Evolutionary conservation across 1,140 invertebrate genomes (phyloP).

Genomic region (Atta colombica): DNA sequence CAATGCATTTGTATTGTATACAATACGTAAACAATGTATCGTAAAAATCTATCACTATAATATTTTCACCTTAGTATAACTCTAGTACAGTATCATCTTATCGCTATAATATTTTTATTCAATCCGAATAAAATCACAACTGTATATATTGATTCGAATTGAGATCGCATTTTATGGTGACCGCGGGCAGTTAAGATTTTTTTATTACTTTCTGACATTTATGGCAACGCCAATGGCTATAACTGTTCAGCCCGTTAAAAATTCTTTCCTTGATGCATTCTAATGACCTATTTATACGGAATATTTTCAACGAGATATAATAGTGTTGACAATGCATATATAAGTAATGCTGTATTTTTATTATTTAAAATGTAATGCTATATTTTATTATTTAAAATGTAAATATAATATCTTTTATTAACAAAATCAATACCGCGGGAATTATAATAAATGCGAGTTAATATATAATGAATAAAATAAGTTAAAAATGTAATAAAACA

Average conservation of each 20-base stretch:
- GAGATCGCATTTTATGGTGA: constrained; percentile 32
- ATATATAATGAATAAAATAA: neutral
- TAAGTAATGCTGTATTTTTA: neutral
- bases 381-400: neutral
- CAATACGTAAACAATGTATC: neutral
- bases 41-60: neutral
- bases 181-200: neutral
- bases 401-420: neutral
- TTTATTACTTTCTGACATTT: constrained; percentile 48
- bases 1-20: neutral
- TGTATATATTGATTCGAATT: constrained; percentile 36
- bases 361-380: neutral
- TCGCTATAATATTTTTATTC: neutral
- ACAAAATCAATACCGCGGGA: neutral
- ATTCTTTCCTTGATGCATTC: constrained; percentile 23
- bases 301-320: constrained; percentile 12
- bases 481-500: too few relatives aligned
- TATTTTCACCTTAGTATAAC: neutral
- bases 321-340: neutral
- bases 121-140: neutral
- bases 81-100: neutral
- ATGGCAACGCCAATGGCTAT: neutral
- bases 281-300: constrained; percentile 28
- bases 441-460: neutral
- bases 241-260: constrained; percentile 16